Conservation (phyloP, 92 coral and sea anemone species). For the Epizoanthus rinbou region DNA sequence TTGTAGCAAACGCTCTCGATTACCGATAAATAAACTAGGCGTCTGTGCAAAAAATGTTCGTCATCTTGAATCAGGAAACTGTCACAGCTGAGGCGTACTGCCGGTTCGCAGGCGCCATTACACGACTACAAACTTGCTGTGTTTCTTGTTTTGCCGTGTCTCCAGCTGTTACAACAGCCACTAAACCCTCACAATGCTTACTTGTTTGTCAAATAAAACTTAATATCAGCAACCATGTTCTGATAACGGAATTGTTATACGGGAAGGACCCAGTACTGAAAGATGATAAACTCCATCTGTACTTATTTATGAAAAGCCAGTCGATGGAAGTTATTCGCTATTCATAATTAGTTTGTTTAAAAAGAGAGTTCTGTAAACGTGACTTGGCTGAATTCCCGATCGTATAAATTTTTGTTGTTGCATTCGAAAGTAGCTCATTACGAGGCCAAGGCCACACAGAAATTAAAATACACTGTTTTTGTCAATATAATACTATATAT, state of each 20-base stretch:
- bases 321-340: neutral
- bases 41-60: too few species aligned
- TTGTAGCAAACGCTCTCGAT: too few species aligned
- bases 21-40: too few species aligned
- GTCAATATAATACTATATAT: too few species aligned
- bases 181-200: neutral
- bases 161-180: constrained; percentile 6
- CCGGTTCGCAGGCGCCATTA: neutral
- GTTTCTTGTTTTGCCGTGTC: constrained; percentile 1
- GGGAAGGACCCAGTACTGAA: too few species aligned
- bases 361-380: neutral
- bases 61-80: too few species aligned
- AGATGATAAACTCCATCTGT: too few species aligned
- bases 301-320: neutral
- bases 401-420: constrained; percentile 17
- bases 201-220: constrained; percentile 13
- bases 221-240: too few species aligned
- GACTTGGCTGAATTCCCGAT: constrained; percentile 12
- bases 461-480: neutral
- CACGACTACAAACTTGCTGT: neutral
- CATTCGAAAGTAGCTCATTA: constrained; percentile 31
- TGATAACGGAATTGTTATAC: too few species aligned
- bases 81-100: neutral
- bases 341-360: neutral
- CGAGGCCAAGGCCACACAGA: constrained; percentile 25